Base-by-base conservation (phyloP, 2,888 invertebrate genomes). In the Dryocosmus kuriphilus region DNA sequence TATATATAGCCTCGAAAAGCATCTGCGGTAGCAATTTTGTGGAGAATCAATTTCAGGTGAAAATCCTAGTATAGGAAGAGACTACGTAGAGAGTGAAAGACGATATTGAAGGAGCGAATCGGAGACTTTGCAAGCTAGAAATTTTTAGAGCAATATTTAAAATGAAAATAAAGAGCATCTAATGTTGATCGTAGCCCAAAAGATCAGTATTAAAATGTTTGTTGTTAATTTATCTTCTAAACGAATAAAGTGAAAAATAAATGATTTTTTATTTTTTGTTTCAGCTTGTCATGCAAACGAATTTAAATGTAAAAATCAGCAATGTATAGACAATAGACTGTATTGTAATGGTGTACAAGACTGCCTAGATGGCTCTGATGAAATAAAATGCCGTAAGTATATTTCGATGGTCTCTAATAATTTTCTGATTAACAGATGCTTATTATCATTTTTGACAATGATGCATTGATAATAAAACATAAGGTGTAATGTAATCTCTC, bases 311-410 rank as follows among this genome's bases (percentile, higher is more conserved):
- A 91, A 90, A 79, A 94, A 93, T 90, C 94, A 94, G 6, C 88
- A 90, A 35, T 96, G 95, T 90, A 93, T 95, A 82, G 92, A 93
- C 57, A 87, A 85, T 61, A 90, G 88, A 77, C 89, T 88, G 73
- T 92, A 92, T 46, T 95, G 95, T 90, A 92, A 95, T 86, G 92
- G 92, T 46, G 74, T 86, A 5, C 65, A 61, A 22, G 93, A 95
- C 82, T 95, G 95, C 87, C 86, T 88, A 35, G 95, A 95, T 82
- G 92, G 92, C 71, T 93, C 94, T 35, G 95, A 96, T 89, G 95
- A 96, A 90, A 71, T 83, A 77, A 93, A 93, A 83, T 96, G 96
- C 92, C 93, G 94, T 94, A 84, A 90, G 90, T 90, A 86, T 27
- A 57, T 27, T 57, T 9, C 14, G 24, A 24, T 2, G 3, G 1